Conservation (phyloP, 2,113 vertebrate genomes). For the Poeciliopsis turrubarensis region DNA sequence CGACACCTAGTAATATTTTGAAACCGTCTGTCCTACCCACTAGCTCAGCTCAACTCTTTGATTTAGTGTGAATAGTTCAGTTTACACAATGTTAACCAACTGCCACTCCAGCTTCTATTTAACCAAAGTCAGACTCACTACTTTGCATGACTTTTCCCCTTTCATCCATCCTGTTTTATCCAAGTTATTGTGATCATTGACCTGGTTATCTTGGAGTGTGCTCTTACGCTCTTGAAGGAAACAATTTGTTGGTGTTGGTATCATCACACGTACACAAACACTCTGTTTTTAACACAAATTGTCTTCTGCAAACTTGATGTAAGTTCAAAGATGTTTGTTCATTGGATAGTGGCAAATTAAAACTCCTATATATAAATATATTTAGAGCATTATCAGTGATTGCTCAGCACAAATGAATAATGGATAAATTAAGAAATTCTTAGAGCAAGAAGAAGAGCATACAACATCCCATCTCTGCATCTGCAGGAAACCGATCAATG, state of each 20-base stretch:
- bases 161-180: conserved; percentile 30
- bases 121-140: conserved; percentile 50
- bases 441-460: not conserved
- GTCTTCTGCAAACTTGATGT: not conserved
- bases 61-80: conserved; percentile 36
- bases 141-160: conserved; percentile 2
- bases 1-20: conserved; percentile 27
- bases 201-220: not conserved
- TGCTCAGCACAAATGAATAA: conserved; percentile 16
- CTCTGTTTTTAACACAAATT: not conserved
- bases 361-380: not conserved
- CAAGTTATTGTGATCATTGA: not conserved
- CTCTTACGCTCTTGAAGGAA: conserved; percentile 10
- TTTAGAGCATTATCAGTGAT: not conserved
- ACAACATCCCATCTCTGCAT: not conserved
- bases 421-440: conserved; percentile 3
- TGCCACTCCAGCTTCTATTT: conserved; percentile 45
- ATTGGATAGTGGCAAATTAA: not conserved
- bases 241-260: not conserved
- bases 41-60: conserved; percentile 29
- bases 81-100: conserved; percentile 38
- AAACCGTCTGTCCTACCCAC: conserved; percentile 18
- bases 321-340: not conserved
- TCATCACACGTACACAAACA: conserved; percentile 7
- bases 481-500: not conserved